Conservation (phyloP, 2,113 vertebrate species). For the Podarcis cretensis region DNA sequence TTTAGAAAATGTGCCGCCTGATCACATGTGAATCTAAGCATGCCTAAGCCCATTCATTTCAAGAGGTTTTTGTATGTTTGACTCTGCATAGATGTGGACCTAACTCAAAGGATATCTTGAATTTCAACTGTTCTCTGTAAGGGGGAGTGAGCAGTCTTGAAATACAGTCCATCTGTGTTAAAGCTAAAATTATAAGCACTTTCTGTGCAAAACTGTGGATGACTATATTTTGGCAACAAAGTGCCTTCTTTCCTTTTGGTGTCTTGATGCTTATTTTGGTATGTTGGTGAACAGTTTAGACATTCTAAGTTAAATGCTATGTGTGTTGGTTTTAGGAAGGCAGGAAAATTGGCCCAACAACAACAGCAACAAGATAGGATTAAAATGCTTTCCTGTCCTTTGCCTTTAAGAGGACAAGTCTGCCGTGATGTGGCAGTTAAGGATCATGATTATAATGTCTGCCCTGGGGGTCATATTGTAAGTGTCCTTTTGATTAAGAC, state of each 20-base stretch:
- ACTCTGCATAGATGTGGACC: slow-evolving; percentile 24
- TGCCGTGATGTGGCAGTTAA: slow-evolving; percentile 9
- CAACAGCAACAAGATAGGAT: slow-evolving; percentile 25
- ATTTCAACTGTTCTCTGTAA: slow-evolving; percentile 51
- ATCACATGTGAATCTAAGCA: neutral
- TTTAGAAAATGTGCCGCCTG: slow-evolving; percentile 30
- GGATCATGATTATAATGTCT: neutral
- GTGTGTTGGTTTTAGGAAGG: neutral
- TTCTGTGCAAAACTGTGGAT: neutral
- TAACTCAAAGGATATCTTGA: neutral
- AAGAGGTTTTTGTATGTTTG: neutral
- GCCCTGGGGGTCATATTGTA: neutral
- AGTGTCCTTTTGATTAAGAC: slow-evolving; percentile 26
- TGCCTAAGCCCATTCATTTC: neutral
- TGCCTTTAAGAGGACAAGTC: slow-evolving; percentile 14
- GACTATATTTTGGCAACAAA: slow-evolving; percentile 23
- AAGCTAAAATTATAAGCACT: fast-evolving
- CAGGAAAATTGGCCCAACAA: slow-evolving; percentile 18
- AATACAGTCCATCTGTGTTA: slow-evolving; percentile 11
- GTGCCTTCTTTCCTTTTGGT: neutral
- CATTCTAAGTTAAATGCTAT: neutral
- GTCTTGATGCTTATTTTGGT: slow-evolving; percentile 20
- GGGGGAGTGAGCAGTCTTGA: neutral
- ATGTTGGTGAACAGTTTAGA: neutral
- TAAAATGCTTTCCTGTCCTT: slow-evolving; percentile 39